Percentiles rank a stretch among this genome's conserved stretches.
These are phyloP conservation scores for Mycetomoellerius zeteki DNA, from an alignment of 1,140 invertebrate species.

Conservation along the genomic window DNA sequence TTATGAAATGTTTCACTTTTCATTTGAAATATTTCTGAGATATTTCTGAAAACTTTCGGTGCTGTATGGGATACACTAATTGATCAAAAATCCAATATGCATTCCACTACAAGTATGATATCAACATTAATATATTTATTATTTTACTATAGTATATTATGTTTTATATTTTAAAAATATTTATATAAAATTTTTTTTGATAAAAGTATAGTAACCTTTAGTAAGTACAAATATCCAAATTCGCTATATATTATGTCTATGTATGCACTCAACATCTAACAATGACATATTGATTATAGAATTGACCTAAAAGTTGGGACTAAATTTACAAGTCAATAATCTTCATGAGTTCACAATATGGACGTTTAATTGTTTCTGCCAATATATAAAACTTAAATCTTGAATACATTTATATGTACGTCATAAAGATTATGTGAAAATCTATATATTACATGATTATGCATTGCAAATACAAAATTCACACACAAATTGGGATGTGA, in stretches of 20 bases:
- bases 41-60: too few species aligned
- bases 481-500: constrained; percentile 5
- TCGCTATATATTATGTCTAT: background rate
- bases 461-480: constrained; percentile 16
- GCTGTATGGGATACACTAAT: too few species aligned
- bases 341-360: background rate
- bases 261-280: background rate
- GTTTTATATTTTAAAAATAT: background rate
- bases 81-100: too few species aligned
- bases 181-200: background rate
- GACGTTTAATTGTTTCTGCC: background rate
- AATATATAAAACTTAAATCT: constrained; percentile 20
- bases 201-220: background rate
- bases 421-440: background rate
- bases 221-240: background rate
- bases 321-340: background rate
- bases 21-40: too few species aligned
- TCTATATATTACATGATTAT: constrained; percentile 6
- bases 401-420: background rate
- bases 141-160: too few species aligned
- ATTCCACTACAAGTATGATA: too few species aligned
- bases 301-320: background rate
- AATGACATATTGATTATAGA: constrained; percentile 8
- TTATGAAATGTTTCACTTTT: too few species aligned
- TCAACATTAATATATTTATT: too few species aligned